Evolutionary conservation across 2,113 vertebrate species (phyloP), one percentile per base, ranked within the genome.

Genomic region (Misgurnus anguillicaudatus): DNA sequence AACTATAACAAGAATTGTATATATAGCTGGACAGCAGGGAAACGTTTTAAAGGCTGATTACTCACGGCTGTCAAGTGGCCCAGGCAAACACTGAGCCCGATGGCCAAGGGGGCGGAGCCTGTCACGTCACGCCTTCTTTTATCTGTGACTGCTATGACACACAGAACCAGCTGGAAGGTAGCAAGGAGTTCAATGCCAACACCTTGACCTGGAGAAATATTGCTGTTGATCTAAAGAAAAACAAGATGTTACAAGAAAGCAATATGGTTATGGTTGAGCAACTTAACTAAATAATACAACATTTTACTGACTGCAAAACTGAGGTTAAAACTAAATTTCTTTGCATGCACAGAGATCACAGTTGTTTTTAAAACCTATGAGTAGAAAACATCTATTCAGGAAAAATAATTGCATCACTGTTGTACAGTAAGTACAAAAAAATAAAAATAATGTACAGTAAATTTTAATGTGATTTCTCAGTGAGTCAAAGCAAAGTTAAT

Each of bases 111-210:
- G 0, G 92, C 95, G 0, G 96, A 98, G 62, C 97, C 97, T 0
- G 90, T 92, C 19, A 99, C 90, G 45, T 99, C 97, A 0, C 91
- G 94, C 53, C 97, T 90, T 60, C 96, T 93, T 83, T 96, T 92
- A 89, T 98, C 97, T 4, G 97, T 99, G 78, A 94, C 95, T 69
- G 97, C 97, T 17, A 99, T 93, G 80, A 99, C 97, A 21, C 97
- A 99, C 53, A 99, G 91, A 79, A 98, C 97, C 77, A 99, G 90
- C 91, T 98, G 97, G 92, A 99, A 95, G 4, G 97, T 99, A 5
- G 92, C 95, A 6, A 99, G 90, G 47, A 98, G 94, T 87, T 98
- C 97, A 0, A 99, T 94, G 17, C 95, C 96, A 53, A 99, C 90
- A 9, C 95, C 97, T 90, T 99, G 96, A 21, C 94, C 94, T 0